These are phyloP conservation scores for Vidua chalybeata DNA, from an alignment of 2,113 vertebrate genomes.

Conservation along the genomic window DNA sequence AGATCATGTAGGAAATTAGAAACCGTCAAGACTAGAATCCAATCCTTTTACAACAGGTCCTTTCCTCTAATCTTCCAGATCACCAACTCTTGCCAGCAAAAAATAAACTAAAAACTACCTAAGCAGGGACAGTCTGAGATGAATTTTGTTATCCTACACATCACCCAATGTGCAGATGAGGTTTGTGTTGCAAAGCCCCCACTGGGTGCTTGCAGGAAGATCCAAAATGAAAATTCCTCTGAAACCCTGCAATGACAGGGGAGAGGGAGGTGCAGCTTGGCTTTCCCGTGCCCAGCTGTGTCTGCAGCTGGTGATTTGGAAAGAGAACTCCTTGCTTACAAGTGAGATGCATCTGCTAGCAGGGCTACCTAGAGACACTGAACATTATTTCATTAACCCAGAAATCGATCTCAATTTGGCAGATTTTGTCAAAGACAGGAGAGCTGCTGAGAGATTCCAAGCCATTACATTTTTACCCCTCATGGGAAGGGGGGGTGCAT, in stretches of 20 bases:
- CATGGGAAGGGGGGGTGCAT: accelerated
- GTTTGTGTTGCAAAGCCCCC: background rate
- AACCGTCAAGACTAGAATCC: background rate
- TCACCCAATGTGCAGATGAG: background rate
- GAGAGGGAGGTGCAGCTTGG: background rate
- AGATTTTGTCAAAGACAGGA: background rate
- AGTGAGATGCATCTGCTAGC: background rate
- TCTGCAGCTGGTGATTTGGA: background rate
- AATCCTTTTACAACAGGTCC: background rate
- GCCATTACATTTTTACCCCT: background rate
- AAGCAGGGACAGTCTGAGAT: background rate
- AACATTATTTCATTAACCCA: background rate
- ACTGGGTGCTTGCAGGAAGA: background rate
- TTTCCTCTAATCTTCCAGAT: background rate
- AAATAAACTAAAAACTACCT: background rate
- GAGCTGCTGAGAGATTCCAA: background rate
- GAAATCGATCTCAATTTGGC: background rate
- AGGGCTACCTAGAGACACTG: background rate
- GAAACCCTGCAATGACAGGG: accelerated
- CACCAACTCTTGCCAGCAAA: background rate
- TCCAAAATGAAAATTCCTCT: background rate
- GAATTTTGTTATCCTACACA: background rate
- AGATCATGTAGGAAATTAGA: background rate
- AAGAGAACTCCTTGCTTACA: background rate
- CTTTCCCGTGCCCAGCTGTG: background rate